These are phyloP conservation scores for Sardinella longiceps DNA, from an alignment of 2,797 vertebrate genomes.

Conservation along the genomic window DNA sequence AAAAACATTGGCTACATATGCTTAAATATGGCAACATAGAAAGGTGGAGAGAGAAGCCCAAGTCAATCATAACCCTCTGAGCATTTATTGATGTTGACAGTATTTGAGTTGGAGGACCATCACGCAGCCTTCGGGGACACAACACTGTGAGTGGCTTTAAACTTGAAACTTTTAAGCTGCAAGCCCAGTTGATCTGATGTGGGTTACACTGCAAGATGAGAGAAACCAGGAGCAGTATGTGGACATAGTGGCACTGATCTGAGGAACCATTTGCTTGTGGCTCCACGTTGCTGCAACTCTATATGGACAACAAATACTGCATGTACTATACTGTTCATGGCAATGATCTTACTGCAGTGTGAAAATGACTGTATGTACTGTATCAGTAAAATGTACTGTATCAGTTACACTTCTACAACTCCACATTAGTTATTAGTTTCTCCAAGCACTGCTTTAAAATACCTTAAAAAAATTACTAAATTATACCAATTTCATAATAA, in stretches of 20 bases:
- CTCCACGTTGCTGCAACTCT: background rate
- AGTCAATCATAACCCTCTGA: background rate
- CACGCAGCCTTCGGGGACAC: background rate
- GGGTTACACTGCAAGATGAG: background rate
- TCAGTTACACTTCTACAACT: no score
- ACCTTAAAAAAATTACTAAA: no score
- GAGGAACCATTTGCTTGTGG: background rate
- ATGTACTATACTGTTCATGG: no score
- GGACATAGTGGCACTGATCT: background rate
- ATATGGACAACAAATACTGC: background rate
- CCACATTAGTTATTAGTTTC: no score
- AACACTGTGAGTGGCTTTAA: background rate
- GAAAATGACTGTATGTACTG: no score
- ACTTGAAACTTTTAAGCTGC: background rate
- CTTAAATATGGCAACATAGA: no score
- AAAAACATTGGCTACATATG: no score
- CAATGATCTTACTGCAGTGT: no score
- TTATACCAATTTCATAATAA: no score
- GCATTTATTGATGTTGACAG: background rate
- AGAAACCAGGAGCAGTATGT: background rate
- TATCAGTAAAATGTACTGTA: no score
- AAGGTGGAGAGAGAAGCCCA: background rate
- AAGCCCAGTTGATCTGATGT: background rate
- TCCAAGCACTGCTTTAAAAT: no score
- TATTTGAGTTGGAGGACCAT: background rate